A percentile compares a stretch with the other conserved stretches of the same genome.
These are phyloP conservation scores for Etheostoma cragini DNA, from an alignment of 2,113 vertebrate species.

Conservation along the genomic window DNA sequence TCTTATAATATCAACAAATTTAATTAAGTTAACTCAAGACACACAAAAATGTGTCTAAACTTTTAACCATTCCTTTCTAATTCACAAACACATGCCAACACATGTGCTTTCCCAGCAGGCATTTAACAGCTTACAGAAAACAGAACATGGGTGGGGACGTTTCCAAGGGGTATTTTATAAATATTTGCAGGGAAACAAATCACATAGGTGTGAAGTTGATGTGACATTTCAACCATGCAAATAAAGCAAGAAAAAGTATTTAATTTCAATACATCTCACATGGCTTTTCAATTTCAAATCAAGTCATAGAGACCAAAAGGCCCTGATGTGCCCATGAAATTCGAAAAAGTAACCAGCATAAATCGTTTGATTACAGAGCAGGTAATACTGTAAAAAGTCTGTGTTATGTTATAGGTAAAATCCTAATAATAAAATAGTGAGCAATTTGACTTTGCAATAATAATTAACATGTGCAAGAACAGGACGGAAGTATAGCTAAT, in stretches of 20 bases:
- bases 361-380: background rate
- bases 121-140: slow-evolving; percentile 1
- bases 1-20: background rate
- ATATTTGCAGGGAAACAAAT: background rate
- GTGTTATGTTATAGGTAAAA: background rate
- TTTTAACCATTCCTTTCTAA: background rate
- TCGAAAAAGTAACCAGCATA: background rate
- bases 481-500: background rate
- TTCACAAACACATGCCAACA: background rate
- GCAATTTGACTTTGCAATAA: background rate
- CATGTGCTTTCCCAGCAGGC: background rate
- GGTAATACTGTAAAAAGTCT: background rate
- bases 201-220: background rate
- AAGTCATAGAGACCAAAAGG: background rate
- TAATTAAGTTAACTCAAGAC: slow-evolving; percentile 5
- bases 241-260: background rate
- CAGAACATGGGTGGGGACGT: background rate
- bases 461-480: background rate
- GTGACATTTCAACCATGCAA: background rate
- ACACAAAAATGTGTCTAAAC: background rate
- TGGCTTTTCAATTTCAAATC: background rate
- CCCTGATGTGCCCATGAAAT: background rate
- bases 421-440: background rate
- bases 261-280: background rate
- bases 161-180: background rate